A percentile compares a stretch with the other conserved stretches of the same genome.
Conservation (phyloP, 2,797 vertebrate species). For the Molothrus aeneus region DNA sequence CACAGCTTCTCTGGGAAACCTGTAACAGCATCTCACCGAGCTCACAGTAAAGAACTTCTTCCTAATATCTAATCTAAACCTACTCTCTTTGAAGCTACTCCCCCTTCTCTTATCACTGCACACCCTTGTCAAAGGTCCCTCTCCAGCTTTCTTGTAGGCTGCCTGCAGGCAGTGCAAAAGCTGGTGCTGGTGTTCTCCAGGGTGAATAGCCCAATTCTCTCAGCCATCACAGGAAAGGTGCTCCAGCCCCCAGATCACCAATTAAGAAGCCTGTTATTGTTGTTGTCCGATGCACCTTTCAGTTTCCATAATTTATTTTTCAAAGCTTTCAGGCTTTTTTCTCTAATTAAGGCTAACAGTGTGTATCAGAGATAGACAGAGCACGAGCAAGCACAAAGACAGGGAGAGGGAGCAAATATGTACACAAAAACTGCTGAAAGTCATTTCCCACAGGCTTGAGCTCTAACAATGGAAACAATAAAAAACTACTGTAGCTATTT, state of each 20-base stretch:
- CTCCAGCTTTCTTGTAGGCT: not conserved
- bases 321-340: not conserved
- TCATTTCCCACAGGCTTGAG: not conserved
- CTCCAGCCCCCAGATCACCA: not conserved
- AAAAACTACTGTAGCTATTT: not conserved
- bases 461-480: not conserved
- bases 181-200: not conserved
- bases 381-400: not conserved
- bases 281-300: not conserved
- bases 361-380: not conserved
- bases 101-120: not conserved
- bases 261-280: not conserved
- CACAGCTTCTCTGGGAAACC: not conserved
- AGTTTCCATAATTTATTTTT: not conserved
- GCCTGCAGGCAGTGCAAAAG: not conserved
- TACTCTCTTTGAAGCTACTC: not conserved
- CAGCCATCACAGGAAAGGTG: not conserved
- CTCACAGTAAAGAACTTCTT: not conserved
- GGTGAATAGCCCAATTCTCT: not conserved
- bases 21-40: not conserved
- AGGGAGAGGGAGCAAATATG: fast-evolving
- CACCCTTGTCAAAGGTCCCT: not conserved
- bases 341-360: not conserved
- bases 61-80: not conserved
- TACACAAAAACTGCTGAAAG: not conserved